Conservation (phyloP, 2,797 vertebrate species). For the Chelon auratus region DNA sequence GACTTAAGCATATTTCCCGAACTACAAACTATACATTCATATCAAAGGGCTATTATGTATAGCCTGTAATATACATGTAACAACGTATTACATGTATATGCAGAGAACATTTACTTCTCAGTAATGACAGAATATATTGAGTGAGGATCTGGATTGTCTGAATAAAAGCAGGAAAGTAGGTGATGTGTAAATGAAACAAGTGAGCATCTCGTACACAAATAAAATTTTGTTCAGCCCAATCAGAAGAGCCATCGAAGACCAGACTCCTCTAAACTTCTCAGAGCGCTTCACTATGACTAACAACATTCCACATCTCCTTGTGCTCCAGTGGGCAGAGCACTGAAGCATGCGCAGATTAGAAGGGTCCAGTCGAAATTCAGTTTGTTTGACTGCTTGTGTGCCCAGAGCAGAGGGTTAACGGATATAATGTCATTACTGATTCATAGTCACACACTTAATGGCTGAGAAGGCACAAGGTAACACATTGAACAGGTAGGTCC, state of each 20-base stretch:
- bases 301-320: conserved; percentile 76
- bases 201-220: conserved; percentile 41
- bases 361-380: conserved; percentile 67
- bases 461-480: conserved; percentile 86
- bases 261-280: conserved; percentile 70
- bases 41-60: conserved; percentile 60
- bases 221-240: conserved; percentile 63
- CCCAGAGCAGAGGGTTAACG: conserved; percentile 66
- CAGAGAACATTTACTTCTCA: conserved; percentile 67
- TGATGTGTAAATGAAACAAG: conserved; percentile 13
- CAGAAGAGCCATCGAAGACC: conserved; percentile 58
- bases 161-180: conserved; percentile 3
- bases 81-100: conserved; percentile 78
- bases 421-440: conserved; percentile 88
- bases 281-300: conserved; percentile 73
- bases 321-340: conserved; percentile 73
- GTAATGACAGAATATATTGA: conserved; percentile 83
- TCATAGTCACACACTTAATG: conserved; percentile 76
- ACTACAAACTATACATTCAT: conserved; percentile 73
- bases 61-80: conserved; percentile 80
- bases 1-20: conserved; percentile 33
- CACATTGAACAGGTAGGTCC: conserved; percentile 48
- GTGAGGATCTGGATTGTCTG: conserved; percentile 12
- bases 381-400: conserved; percentile 71
- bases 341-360: conserved; percentile 67